These are phyloP conservation scores for Camelus bactrianus DNA, from an alignment of 2,113 vertebrate genomes.

Conservation along the genomic window DNA sequence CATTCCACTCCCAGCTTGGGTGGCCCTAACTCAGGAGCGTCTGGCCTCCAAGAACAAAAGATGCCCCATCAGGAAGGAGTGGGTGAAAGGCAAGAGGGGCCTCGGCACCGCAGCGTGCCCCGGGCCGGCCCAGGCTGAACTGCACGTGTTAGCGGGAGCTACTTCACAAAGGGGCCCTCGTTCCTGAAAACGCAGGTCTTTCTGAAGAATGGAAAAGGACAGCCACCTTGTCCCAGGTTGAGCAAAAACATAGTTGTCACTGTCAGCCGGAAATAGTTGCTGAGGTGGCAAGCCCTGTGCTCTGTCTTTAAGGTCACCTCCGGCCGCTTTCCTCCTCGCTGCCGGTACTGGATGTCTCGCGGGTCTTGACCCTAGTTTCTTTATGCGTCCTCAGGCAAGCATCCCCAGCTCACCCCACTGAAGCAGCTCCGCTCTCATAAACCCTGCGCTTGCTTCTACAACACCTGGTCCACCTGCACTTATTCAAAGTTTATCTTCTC, in stretches of 20 bases:
- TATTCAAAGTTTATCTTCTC: neutral
- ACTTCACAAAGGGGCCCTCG: neutral
- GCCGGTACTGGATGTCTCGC: neutral
- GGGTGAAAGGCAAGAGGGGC: neutral
- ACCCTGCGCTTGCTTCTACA: neutral
- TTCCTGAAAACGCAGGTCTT: neutral
- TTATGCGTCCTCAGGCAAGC: neutral
- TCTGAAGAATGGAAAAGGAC: neutral
- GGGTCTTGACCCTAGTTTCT: neutral
- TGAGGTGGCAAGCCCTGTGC: neutral
- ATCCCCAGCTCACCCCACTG: neutral
- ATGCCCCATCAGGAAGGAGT: neutral
- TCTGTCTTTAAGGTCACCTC: neutral
- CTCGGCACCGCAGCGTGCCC: too few species aligned
- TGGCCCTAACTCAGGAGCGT: neutral
- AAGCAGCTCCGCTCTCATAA: neutral
- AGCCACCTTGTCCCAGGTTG: neutral
- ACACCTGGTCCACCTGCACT: neutral
- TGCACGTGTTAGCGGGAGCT: rapidly evolving
- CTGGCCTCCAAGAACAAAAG: neutral
- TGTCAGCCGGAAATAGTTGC: neutral
- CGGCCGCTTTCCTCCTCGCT: neutral
- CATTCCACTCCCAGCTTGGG: neutral
- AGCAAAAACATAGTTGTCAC: neutral
- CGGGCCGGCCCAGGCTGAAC: neutral